phyloP scores from a whole-genome alignment of 2,797 vertebrate species.

The Argentina silus region DNA sequence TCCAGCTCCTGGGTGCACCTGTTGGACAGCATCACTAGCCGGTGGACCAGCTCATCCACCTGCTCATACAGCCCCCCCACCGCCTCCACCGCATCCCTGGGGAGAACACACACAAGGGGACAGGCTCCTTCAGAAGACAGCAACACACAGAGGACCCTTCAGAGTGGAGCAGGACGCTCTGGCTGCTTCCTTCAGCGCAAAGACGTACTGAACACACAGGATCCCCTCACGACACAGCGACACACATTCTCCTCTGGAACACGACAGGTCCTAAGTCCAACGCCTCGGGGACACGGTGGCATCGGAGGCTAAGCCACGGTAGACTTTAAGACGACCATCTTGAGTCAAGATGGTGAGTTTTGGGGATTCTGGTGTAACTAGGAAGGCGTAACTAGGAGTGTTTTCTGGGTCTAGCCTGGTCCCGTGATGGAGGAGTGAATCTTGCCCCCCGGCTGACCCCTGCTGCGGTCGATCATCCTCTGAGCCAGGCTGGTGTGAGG shows the following conservation, averaged over 20 bases:
- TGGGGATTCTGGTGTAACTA: too few species aligned
- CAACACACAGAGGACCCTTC: background rate
- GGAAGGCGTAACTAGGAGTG: too few species aligned
- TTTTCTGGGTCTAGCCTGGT: too few species aligned
- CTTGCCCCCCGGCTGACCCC: background rate
- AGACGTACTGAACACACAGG: too few species aligned
- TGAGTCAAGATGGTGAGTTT: too few species aligned
- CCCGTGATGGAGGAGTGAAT: background rate
- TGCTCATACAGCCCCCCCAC: constrained; percentile 80
- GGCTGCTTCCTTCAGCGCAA: too few species aligned
- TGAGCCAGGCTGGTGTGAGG: background rate
- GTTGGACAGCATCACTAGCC: constrained; percentile 88
- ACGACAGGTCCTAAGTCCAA: background rate
- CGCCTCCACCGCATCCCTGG: constrained; percentile 78
- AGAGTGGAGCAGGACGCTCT: too few species aligned
- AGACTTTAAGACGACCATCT: background rate
- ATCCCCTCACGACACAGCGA: too few species aligned
- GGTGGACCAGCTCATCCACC: constrained; percentile 90
- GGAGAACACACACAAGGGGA: constrained; percentile 28
- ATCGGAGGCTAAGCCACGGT: too few species aligned
- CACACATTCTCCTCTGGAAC: background rate
- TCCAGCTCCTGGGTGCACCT: constrained; percentile 81
- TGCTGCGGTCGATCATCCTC: background rate
- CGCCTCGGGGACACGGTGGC: background rate
- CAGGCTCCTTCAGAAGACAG: background rate